Evolutionary conservation across 2,797 vertebrate species (phyloP), one percentile per base, ranked within the genome.

Genomic region (Myotis pilosus): DNA sequence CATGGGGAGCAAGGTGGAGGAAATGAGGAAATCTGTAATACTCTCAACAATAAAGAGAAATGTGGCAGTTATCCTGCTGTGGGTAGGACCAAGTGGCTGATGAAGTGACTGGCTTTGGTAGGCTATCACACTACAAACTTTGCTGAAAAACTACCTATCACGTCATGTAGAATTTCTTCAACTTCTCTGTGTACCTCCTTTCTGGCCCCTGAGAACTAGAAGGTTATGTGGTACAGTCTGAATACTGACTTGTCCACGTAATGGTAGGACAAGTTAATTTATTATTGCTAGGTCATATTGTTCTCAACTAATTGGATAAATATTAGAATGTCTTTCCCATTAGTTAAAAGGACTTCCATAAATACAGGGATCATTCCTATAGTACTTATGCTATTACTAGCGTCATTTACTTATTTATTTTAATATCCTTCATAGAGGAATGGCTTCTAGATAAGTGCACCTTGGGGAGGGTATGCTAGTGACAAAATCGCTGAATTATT

Each of bases 401-500:
- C 71, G 41, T 81, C 9, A 22, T 57, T 74, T 87, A 6, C 60
- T 30, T 62, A 62, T 28, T 60, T 60, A 60, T 62, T 36, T 55
- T 49, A 44, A 60, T 79, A 28, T 66, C 92, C 23, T 91, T 94
- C 33, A 62, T 82, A 44, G 15, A 94, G 93, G 49, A 87, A 79
- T 88, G 9, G 41, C 30, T 57, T 87, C 53, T 7, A 68, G 30
- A 79, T 69, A 78, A 89, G 36, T 49, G 22, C 41, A 96, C 57
- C 87, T 92, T 55, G 7, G n/a, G 36, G 57, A 91, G 90, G 33
- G 7, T 66, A 4, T 8, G 44, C 47, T 68, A 64, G 15, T 55
- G 33, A 19, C 47, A 69, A 76, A 68, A 80, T 62, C 90, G 17
- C 13, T 80, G 7, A 95, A 80, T 89, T 95, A 96, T 82, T 84